Base-by-base conservation (phyloP, 2,797 vertebrate species). In the Eulemur rubriventer region DNA sequence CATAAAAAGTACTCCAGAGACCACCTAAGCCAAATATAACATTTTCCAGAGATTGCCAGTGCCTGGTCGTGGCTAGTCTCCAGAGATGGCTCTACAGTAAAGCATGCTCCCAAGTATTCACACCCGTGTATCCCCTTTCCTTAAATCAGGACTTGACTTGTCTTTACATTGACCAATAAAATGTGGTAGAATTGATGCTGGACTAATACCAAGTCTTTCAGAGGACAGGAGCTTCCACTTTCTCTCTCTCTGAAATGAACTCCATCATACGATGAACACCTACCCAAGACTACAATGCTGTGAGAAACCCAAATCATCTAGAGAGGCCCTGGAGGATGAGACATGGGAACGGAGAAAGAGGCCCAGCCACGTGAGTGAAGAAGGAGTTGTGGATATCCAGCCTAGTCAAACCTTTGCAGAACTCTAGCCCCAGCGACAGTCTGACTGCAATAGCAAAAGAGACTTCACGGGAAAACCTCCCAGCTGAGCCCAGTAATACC, bases 391-490 rank as follows among this genome's bases (percentile, higher is more conserved):
- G 28, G 13, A 57, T 22, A 83, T 48, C 11, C 16, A 75, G 43
- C 6, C 7, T 57, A 8, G 9, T 17, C 22, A n/a, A 28, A 35
- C 18, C 22, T 38, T 41, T 70, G 22, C 10, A 4, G 20, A 82
- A 57, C 57, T 41, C 41, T 1, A 24, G n/a, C 13, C 43, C 13
- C 17, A 24, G 4, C 16, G 73, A 7, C 16, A 63, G 55, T 28
- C 22, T 67, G 14, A 75, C 6, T 0, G 3, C 18, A 67, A 20
- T 0, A 0, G 1, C 16, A 70, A 6, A 59, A 16, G 12, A 61
- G 30, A 95, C 1, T 1, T 7, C 20, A 85, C 6, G 20, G 2
- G 52, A 61, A 7, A 84, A 35, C 24, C 43, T 80, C 72, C 43
- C 2, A 50, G 1, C 7, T 46, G 10, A 73, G 7, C 16, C 73